Evolutionary conservation across 1,140 invertebrate species (phyloP), one percentile per base, ranked within the genome.

Genomic region (Drosophila athabasca): DNA sequence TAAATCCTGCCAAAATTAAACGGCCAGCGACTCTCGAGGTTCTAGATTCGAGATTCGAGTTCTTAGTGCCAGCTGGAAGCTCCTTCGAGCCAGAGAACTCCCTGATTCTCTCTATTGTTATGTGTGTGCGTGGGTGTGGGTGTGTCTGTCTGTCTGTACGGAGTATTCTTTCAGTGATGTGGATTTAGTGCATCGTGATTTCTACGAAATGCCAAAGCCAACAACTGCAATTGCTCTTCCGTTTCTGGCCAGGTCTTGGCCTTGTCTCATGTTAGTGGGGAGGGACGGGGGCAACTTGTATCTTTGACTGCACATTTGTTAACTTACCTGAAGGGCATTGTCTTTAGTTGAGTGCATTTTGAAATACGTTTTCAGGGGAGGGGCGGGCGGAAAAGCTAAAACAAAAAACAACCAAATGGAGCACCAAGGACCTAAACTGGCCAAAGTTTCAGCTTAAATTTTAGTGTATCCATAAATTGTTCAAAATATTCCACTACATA

Each of bases 241-340:
- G 60, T 41, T 45, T 46, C 17, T 55, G 67, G 65, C 17, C 31
- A 35, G 44, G 19, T 19, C 44, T 50, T 78, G 74, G 43, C 74
- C 51, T 59, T 65, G 62, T 58, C 68, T 62, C 52, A 45, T 67
- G 62, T 55, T 53, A 59, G 57, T 0, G 17, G 17, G 17, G 17
- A 1, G 17, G 17, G 17, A 19, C 17, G 1, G 68, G 50, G 68
- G 50, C 68, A 82, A 64, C 79, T 65, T 85, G 82, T 88, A 88
- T 83, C 79, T 88, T 70, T 87, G 83, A 87, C 84, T 89, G 83
- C 84, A 83, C 83, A 87, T 87, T 87, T 88, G 85, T 87, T 87
- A 88, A 89, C 83, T 89, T 79, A 87, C 83, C 83, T 87, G 83
- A 87, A 83, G 84, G 83, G 82, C 78, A 81, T 80, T 81, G 76